Evolutionary conservation across 2,797 vertebrate species (phyloP).

Genomic region (Tenualosa thibaudeaui): DNA sequence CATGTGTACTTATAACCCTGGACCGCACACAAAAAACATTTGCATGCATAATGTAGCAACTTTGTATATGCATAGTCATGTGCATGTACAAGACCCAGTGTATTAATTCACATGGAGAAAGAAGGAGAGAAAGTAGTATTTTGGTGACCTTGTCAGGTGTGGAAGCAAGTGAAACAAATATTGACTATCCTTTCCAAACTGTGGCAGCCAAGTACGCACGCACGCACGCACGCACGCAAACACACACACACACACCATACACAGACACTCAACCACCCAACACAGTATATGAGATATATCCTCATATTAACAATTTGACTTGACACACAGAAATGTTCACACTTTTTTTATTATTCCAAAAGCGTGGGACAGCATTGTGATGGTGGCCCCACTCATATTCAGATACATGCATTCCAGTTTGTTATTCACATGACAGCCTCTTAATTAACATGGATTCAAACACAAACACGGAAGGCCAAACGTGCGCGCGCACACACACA

Average conservation of each 20-base stretch:
- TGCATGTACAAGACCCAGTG: background rate
- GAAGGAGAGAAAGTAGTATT: background rate
- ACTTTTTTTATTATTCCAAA: conserved; percentile 21
- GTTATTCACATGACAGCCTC: conserved; percentile 12
- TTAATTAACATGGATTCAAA: conserved; percentile 15
- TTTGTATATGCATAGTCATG: background rate
- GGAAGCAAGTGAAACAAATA: background rate
- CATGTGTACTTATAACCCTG: background rate
- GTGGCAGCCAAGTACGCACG: background rate
- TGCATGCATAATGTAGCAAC: background rate
- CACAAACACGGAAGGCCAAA: conserved; percentile 34
- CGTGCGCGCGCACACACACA: conserved; percentile 26
- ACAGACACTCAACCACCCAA: background rate
- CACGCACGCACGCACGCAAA: background rate
- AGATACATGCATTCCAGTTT: conserved; percentile 22
- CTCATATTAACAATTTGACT: background rate
- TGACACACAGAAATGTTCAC: background rate
- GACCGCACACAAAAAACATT: background rate
- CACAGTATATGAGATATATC: background rate
- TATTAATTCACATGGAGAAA: background rate
- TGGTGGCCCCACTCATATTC: background rate
- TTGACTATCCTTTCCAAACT: background rate
- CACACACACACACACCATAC: background rate
- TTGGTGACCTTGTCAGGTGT: background rate
- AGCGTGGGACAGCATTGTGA: background rate